Evolutionary conservation across 2,113 vertebrate genomes (phyloP).

Genomic region (Patagioenas fasciata): DNA sequence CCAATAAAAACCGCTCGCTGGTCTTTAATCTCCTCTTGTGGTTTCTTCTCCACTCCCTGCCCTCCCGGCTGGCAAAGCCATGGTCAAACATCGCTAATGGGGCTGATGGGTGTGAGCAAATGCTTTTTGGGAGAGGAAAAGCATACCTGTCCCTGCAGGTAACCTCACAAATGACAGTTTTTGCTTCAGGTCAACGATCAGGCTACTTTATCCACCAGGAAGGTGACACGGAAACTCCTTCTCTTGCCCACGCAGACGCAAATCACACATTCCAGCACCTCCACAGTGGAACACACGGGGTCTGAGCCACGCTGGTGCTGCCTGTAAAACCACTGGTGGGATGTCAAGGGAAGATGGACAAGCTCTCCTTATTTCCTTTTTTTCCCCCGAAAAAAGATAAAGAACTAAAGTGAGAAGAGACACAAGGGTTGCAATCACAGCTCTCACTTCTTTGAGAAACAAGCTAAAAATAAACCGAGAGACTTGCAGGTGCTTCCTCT

Average conservation of each 20-base stretch:
- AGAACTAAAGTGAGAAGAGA: background rate
- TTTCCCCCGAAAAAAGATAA: background rate
- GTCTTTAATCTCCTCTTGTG: background rate
- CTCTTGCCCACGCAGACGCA: background rate
- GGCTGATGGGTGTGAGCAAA: background rate
- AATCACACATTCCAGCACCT: background rate
- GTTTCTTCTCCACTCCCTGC: background rate
- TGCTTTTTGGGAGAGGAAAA: too few species aligned
- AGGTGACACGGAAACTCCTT: accelerated
- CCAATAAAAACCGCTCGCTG: slow-evolving; percentile 5
- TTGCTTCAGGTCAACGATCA: accelerated
- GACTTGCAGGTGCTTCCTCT: background rate
- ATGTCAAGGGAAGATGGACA: background rate
- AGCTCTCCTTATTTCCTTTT: background rate
- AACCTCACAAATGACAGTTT: background rate
- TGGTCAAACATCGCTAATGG: background rate
- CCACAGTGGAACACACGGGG: accelerated
- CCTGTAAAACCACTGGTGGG: background rate
- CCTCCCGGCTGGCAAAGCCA: background rate
- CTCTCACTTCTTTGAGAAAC: background rate
- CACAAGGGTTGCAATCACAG: accelerated
- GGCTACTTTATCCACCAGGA: background rate
- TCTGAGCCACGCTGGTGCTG: background rate
- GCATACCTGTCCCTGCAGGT: too few species aligned
- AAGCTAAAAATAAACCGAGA: background rate